Evolutionary conservation across 2,113 vertebrate species (phyloP).

Genomic region (Candoia aspera): DNA sequence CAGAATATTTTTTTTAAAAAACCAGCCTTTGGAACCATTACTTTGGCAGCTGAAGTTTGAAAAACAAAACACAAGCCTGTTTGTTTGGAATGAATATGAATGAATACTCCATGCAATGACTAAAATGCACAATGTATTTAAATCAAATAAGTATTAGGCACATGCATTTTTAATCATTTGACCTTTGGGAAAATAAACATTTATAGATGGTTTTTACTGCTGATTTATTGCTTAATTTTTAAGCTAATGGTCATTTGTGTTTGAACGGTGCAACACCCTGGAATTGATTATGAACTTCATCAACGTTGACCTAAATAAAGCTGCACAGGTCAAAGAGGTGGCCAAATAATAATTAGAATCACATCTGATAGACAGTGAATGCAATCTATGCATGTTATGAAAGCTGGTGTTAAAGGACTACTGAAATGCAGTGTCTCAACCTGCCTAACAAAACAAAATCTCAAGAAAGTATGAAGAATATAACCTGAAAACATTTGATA

Average conservation of each 20-base stretch:
- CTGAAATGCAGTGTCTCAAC: conserved; percentile 4
- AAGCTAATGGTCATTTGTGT: neutral
- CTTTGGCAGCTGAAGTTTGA: conserved; percentile 4
- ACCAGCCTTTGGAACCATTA: neutral
- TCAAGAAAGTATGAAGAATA: neutral
- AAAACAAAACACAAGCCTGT: neutral
- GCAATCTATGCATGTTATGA: neutral
- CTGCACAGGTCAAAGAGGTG: neutral
- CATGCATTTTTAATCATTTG: conserved; percentile 22
- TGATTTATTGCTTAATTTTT: conserved; percentile 24
- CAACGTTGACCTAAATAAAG: conserved; percentile 23
- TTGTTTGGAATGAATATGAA: conserved; percentile 4
- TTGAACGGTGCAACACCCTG: conserved; percentile 10
- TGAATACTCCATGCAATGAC: neutral
- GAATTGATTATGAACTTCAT: conserved; percentile 9
- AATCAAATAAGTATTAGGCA: conserved; percentile 26
- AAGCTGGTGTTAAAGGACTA: conserved; percentile 21
- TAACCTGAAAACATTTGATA: neutral
- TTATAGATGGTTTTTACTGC: conserved; percentile 20
- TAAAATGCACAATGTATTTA: neutral
- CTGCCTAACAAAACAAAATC: conserved; percentile 1
- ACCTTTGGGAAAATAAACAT: conserved; percentile 30
- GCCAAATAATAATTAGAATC: conserved; percentile 6
- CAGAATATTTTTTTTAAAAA: conserved; percentile 2
- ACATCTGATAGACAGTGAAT: neutral